Evolutionary conservation across 2,113 vertebrate species (phyloP).

Genomic region (Serilophus lunatus): DNA sequence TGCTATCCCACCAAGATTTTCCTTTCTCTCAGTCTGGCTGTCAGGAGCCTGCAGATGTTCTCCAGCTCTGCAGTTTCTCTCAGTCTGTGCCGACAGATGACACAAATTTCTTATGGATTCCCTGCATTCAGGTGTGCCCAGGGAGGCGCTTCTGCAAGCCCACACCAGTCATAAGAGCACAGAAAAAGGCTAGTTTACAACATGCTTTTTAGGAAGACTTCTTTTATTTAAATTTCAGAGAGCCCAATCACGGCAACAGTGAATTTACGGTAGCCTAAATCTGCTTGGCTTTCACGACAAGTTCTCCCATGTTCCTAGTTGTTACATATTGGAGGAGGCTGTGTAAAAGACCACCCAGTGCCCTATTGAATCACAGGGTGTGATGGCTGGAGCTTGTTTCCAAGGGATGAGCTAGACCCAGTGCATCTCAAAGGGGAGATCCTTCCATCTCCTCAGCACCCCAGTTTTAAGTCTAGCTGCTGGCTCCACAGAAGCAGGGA

Average conservation of each 20-base stretch:
- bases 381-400: neutral
- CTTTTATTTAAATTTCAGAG: neutral
- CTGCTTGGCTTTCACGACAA: neutral
- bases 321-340: neutral
- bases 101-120: neutral
- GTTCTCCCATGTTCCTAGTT: neutral
- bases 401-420: neutral
- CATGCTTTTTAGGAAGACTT: neutral
- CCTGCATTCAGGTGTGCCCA: neutral
- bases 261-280: neutral
- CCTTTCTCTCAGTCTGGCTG: neutral
- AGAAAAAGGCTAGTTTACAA: neutral
- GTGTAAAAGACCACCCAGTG: neutral
- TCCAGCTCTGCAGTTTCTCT: neutral
- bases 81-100: rapidly evolving
- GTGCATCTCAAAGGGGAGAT: neutral
- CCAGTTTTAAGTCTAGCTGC: rapidly evolving
- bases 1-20: neutral
- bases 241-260: neutral
- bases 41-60: neutral
- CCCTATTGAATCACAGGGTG: neutral
- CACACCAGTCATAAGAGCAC: neutral
- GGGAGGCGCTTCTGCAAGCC: neutral
- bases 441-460: neutral
- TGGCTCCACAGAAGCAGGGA: neutral